phyloP scores from a whole-genome alignment of 2,888 invertebrate species.

The Serrognathus titanus region DNA sequence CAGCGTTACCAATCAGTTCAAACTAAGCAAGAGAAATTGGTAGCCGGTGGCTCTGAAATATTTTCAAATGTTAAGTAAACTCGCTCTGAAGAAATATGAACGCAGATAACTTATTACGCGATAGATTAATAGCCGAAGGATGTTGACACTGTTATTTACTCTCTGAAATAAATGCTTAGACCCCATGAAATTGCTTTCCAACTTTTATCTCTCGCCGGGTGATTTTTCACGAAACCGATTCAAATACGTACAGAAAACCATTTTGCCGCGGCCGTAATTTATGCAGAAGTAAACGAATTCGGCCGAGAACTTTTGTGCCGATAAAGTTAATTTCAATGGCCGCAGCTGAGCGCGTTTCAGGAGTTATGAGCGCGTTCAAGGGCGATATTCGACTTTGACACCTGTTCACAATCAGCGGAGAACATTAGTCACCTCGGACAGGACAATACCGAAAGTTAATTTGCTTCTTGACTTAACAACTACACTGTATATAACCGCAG shows the following conservation, averaged over 20 bases:
- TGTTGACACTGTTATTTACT: slow-evolving; percentile 14
- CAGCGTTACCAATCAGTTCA: not conserved
- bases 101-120: slow-evolving; percentile 3
- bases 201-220: slow-evolving; percentile 1
- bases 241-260: too few species aligned
- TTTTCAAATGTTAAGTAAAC: slow-evolving; percentile 9
- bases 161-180: slow-evolving; percentile 12
- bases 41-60: slow-evolving; percentile 12
- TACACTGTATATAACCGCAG: slow-evolving; percentile 12
- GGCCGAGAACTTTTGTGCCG: too few species aligned
- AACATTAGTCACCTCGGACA: slow-evolving; percentile 44
- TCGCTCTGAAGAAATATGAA: slow-evolving; percentile 5
- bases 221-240: too few species aligned
- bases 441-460: slow-evolving; percentile 46
- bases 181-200: slow-evolving; percentile 13
- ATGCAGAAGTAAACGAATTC: too few species aligned
- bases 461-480: slow-evolving; percentile 44
- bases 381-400: slow-evolving; percentile 35
- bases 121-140: slow-evolving; percentile 13
- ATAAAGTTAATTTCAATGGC: too few species aligned
- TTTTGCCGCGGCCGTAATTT: too few species aligned
- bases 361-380: slow-evolving; percentile 15
- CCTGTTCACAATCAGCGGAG: slow-evolving; percentile 32
- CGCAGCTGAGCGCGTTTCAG: not conserved
- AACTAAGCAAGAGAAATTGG: slow-evolving; percentile 8